Conservation (phyloP, 2,113 vertebrate genomes). For the Clarias magur region DNA sequence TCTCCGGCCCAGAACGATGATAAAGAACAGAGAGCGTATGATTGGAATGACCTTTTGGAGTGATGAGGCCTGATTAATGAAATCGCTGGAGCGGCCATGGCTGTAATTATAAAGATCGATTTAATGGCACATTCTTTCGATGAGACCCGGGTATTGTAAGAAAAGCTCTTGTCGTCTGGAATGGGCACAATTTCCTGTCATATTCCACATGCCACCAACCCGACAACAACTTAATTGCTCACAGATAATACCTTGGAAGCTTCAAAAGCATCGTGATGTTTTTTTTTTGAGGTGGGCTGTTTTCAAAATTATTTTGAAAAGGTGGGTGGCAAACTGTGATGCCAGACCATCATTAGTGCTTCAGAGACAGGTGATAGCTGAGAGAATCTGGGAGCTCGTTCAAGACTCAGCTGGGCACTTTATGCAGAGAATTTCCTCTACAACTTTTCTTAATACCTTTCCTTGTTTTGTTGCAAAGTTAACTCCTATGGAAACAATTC, state of each 20-base stretch:
- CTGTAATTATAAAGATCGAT: conserved; percentile 42
- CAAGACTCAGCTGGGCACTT: conserved; percentile 66
- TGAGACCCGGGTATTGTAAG: conserved; percentile 24
- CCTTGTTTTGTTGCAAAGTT: conserved; percentile 33
- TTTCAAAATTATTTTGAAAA: conserved; percentile 51
- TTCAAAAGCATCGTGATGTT: conserved; percentile 29
- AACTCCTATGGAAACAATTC: conserved; percentile 23
- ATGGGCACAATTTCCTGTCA: conserved; percentile 40
- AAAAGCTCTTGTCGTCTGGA: conserved; percentile 35
- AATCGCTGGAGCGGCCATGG: conserved; percentile 25
- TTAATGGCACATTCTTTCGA: conserved; percentile 37
- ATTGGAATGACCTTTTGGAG: conserved; percentile 48
- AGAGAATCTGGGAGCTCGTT: conserved; percentile 66
- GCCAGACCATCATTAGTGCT: conserved; percentile 49
- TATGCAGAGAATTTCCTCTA: conserved; percentile 43
- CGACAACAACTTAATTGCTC: conserved; percentile 50
- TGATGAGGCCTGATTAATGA: conserved; percentile 43
- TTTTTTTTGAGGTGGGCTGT: conserved; percentile 44
- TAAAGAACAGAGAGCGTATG: conserved; percentile 27
- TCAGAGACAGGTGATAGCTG: conserved; percentile 59
- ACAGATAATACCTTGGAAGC: conserved; percentile 42
- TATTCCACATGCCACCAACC: conserved; percentile 36
- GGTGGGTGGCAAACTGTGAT: conserved; percentile 44
- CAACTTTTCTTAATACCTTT: conserved; percentile 46
- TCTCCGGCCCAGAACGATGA: conserved; percentile 29